Evolutionary conservation across 1,140 invertebrate genomes (phyloP).

Genomic region (Drosophila oshimai): DNA sequence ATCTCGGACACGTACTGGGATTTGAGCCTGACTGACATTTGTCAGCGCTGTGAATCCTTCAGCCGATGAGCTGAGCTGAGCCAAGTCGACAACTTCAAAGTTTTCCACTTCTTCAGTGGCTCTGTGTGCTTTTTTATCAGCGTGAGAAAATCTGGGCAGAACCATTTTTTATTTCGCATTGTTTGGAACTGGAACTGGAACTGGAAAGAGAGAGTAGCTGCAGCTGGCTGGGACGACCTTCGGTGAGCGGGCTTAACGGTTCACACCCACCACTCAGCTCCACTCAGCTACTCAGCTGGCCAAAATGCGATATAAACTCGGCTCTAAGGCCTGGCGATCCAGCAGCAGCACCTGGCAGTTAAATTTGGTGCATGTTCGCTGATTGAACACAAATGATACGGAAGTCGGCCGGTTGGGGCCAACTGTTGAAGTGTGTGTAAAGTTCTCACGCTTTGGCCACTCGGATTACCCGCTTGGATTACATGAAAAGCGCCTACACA

Average conservation of each 20-base stretch:
- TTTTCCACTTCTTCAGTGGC: conserved; percentile 44
- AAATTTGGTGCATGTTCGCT: conserved; percentile 80
- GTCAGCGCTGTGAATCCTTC: conserved; percentile 68
- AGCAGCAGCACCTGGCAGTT: conserved; percentile 72
- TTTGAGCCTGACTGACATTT: conserved; percentile 71
- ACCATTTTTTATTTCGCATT: conserved; percentile 13
- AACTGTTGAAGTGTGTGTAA: conserved; percentile 46
- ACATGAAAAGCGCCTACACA: conserved; percentile 79
- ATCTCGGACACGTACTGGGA: conserved; percentile 72
- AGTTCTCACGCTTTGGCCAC: conserved; percentile 79
- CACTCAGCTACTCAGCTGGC: conserved; percentile 1
- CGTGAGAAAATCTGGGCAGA: conserved; percentile 61
- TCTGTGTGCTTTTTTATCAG: conserved; percentile 50
- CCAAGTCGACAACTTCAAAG: conserved; percentile 43
- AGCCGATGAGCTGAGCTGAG: conserved; percentile 22
- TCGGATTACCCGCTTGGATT: conserved; percentile 78
- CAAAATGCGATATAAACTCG: no score
- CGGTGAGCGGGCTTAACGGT: conserved; percentile 23
- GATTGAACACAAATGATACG: conserved; percentile 80
- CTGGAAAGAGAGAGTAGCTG: conserved; percentile 22
- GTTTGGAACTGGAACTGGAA: neutral
- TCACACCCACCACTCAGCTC: conserved; percentile 57
- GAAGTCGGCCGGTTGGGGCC: conserved; percentile 67
- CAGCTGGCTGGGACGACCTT: conserved; percentile 45
- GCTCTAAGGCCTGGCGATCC: conserved; percentile 15